Conservation (phyloP, 2,888 invertebrate genomes). For the Luperina nickerlii region DNA sequence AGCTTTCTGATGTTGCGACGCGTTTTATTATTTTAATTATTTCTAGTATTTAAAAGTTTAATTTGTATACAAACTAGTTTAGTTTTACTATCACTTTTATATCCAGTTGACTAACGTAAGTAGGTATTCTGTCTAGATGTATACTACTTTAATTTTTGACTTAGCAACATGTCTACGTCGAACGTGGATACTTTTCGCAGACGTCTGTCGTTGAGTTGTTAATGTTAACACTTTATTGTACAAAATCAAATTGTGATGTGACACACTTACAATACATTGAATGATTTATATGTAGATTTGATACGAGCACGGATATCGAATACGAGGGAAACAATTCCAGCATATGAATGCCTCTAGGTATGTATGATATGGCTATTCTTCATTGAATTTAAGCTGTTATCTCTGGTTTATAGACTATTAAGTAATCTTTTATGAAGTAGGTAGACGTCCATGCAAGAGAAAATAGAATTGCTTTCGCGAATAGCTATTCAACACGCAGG, state of each 20-base stretch:
- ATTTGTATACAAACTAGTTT: conserved; percentile 52
- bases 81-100: conserved; percentile 47
- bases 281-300: conserved; percentile 44
- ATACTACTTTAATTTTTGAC: conserved; percentile 18
- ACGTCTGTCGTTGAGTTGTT: conserved; percentile 15
- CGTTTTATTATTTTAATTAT: conserved; percentile 53
- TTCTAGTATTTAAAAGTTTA: conserved; percentile 31
- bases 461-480: conserved; percentile 76
- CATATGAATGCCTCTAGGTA: conserved; percentile 19
- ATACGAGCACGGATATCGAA: background rate
- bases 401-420: conserved; percentile 60
- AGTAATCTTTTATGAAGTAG: conserved; percentile 62
- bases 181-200: background rate
- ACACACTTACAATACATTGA: conserved; percentile 34
- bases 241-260: conserved; percentile 27
- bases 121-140: conserved; percentile 30
- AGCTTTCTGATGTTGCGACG: conserved; percentile 48
- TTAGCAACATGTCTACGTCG: conserved; percentile 3
- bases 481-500: conserved; percentile 73
- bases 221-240: conserved; percentile 40
- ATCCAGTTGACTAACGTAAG: conserved; percentile 15
- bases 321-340: conserved; percentile 37
- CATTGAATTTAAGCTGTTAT: conserved; percentile 56
- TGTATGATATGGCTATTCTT: conserved; percentile 31
- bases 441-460: conserved; percentile 66